These are phyloP conservation scores for Rostratula benghalensis DNA, from an alignment of 2,113 vertebrate species.

Conservation along the genomic window DNA sequence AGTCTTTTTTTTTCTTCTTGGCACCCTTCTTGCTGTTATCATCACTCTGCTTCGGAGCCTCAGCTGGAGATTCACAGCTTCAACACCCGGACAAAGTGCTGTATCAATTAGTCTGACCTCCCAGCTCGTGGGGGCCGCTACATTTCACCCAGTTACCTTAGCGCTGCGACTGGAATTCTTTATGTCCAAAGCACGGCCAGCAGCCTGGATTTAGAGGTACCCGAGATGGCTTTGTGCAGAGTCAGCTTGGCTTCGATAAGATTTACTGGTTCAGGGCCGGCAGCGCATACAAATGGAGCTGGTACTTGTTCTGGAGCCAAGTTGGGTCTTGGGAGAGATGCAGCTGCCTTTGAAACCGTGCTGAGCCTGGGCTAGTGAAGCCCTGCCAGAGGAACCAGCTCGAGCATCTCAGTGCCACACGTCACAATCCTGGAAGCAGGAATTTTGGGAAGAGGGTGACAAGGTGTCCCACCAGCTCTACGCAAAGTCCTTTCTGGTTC, in stretches of 20 bases:
- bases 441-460: background rate
- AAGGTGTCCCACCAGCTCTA: background rate
- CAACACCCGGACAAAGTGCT: background rate
- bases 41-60: background rate
- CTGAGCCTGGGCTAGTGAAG: background rate
- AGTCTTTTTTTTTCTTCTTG: background rate
- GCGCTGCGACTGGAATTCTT: background rate
- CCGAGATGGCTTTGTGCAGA: background rate
- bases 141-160: background rate
- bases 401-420: background rate
- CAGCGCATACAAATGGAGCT: background rate
- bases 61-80: background rate
- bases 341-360: background rate
- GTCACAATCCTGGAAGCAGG: background rate
- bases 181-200: background rate
- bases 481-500: background rate
- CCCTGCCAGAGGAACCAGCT: background rate
- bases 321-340: background rate
- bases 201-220: background rate
- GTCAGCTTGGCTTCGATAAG: background rate
- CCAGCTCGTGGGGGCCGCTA: background rate
- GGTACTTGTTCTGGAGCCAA: background rate
- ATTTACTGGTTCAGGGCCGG: background rate
- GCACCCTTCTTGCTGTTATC: background rate
- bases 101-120: conserved; percentile 1